phyloP scores from a whole-genome alignment of 1,140 invertebrate genomes.

The Aphelinus atriplicis region DNA sequence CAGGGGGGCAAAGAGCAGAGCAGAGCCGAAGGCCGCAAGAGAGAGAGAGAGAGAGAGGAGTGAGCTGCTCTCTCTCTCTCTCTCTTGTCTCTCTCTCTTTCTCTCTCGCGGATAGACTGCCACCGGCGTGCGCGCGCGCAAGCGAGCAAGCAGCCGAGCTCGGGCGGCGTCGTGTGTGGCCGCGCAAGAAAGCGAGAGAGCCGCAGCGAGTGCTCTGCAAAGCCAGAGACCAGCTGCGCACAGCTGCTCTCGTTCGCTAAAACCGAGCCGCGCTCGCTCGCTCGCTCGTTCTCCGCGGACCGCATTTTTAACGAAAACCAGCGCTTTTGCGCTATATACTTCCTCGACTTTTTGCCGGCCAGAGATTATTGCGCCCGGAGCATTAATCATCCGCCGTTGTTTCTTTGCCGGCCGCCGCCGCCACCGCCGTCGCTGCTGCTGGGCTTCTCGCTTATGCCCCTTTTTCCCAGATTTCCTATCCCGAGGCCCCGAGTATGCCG shows the following conservation, averaged over 20 bases:
- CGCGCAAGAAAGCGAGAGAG: conserved; percentile 15
- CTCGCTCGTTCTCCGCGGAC: no score
- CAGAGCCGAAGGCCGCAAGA: conserved; percentile 24
- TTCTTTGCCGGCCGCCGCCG: no score
- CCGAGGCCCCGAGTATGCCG: no score
- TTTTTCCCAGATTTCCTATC: no score
- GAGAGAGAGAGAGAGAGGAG: conserved; percentile 19
- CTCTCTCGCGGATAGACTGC: conserved; percentile 34
- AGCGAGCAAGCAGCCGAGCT: no score
- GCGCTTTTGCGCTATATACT: background rate
- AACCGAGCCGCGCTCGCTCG: conserved; percentile 13
- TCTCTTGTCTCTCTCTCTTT: conserved; percentile 10
- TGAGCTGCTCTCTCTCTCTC: background rate
- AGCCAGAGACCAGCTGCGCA: conserved; percentile 32
- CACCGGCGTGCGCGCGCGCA: conserved; percentile 33
- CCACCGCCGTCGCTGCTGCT: no score
- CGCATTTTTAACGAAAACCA: no score
- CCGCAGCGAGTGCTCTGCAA: no score
- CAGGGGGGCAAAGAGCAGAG: background rate
- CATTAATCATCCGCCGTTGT: conserved; percentile 19
- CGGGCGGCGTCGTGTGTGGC: conserved; percentile 47
- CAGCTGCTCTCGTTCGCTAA: conserved; percentile 6
- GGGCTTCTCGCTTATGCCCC: no score
- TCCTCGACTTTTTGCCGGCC: background rate
- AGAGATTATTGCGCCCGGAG: conserved; percentile 18